Evolutionary conservation across 2,888 invertebrate species (phyloP).

Genomic region (Cordilura impudica): DNA sequence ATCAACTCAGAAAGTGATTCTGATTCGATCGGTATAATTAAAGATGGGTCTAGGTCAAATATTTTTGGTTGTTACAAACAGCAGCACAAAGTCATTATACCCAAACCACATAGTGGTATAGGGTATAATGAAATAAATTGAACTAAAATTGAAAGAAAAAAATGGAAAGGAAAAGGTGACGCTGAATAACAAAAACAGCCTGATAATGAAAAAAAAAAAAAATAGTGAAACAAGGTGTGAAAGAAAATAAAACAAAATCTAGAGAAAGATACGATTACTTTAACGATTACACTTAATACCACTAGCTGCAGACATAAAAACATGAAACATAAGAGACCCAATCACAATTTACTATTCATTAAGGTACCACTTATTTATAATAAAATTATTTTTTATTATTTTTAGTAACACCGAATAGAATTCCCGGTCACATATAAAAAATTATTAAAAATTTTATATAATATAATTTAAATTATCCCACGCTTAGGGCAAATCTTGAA

Average conservation of each 20-base stretch:
- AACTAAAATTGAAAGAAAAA: slow-evolving; percentile 2
- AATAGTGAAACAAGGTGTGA: slow-evolving; percentile 20
- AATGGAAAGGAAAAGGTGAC: slow-evolving; percentile 23
- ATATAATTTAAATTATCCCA: too few relatives aligned
- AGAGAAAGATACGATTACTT: slow-evolving; percentile 48
- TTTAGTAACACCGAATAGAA: too few relatives aligned
- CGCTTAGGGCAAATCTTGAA: too few relatives aligned
- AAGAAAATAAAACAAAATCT: neutral
- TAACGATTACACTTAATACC: slow-evolving; percentile 19
- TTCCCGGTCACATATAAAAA: too few relatives aligned
- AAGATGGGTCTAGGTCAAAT: too few relatives aligned
- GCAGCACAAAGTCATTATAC: too few relatives aligned
- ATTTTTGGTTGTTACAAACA: too few relatives aligned
- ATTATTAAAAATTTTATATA: too few relatives aligned
- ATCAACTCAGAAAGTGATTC: too few relatives aligned
- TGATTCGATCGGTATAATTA: too few relatives aligned
- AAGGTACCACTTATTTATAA: neutral
- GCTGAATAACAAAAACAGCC: slow-evolving; percentile 47
- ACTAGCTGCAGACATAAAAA: slow-evolving; percentile 26
- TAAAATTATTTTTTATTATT: too few relatives aligned
- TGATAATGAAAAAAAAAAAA: slow-evolving; percentile 4
- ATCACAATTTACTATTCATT: neutral
- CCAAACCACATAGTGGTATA: too few relatives aligned
- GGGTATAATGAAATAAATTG: slow-evolving; percentile 36
- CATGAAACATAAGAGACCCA: neutral